Percentiles rank a stretch among this genome's conserved stretches.
Evolutionary conservation across 2,888 invertebrate species (phyloP).

Genomic region (Alsophila aescularia): DNA sequence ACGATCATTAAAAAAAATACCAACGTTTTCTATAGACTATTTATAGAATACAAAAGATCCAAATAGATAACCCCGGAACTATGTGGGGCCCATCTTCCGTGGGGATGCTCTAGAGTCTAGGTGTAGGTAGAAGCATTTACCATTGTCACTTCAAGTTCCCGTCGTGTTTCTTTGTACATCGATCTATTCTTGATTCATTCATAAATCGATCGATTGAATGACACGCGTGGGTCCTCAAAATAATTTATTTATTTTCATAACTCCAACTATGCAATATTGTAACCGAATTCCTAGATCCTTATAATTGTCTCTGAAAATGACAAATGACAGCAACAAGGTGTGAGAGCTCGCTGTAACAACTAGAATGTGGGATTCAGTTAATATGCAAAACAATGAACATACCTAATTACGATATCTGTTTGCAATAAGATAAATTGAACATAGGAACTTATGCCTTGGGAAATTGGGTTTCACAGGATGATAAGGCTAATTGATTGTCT

Average conservation of each 20-base stretch:
- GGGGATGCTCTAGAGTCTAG: too few relatives aligned
- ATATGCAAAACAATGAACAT: constrained; percentile 28
- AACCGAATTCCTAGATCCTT: constrained; percentile 7
- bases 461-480: not conserved
- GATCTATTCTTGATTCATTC: too few relatives aligned
- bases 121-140: too few relatives aligned
- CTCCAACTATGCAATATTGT: not conserved
- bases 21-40: too few relatives aligned
- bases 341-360: constrained; percentile 28
- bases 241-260: not conserved
- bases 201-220: not conserved
- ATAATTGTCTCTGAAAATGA: constrained; percentile 12
- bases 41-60: too few relatives aligned
- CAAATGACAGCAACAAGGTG: constrained; percentile 18
- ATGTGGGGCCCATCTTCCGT: too few relatives aligned
- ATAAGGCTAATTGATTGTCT: too few relatives aligned
- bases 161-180: too few relatives aligned
- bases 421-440: constrained; percentile 13
- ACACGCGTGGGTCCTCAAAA: not conserved
- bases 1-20: too few relatives aligned
- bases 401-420: constrained; percentile 21
- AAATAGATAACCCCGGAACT: too few relatives aligned
- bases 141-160: too few relatives aligned
- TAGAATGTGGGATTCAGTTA: constrained; percentile 35
- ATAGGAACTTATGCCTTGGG: not conserved